A percentile compares a stretch with the other conserved stretches of the same genome.
phyloP scores from a whole-genome alignment of 2,888 invertebrate genomes.

The Lithophane leautieri region DNA sequence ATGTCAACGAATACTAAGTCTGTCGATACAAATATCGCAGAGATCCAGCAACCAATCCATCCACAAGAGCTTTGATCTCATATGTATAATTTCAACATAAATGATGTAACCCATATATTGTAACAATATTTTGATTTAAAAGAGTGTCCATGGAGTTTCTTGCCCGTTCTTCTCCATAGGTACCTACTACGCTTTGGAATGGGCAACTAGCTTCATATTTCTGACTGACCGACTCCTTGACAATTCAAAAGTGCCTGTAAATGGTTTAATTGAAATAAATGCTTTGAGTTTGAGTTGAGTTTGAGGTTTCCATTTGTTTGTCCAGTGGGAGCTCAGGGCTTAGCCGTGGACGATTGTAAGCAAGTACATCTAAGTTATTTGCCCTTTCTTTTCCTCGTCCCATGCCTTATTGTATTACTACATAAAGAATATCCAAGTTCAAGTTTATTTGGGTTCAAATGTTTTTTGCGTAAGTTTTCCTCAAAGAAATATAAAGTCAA shows the following conservation, averaged over 20 bases:
- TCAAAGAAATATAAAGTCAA: constrained; percentile 7
- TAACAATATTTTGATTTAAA: too few species aligned
- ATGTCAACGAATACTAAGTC: background rate
- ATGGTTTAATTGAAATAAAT: too few species aligned
- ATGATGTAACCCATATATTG: too few species aligned
- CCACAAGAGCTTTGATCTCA: background rate
- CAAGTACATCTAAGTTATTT: constrained; percentile 8
- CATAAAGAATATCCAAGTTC: constrained; percentile 1
- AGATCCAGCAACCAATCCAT: background rate
- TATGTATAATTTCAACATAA: too few species aligned
- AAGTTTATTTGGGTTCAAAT: constrained; percentile 1
- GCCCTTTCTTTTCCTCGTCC: background rate
- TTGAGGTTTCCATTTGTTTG: too few species aligned
- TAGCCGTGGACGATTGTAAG: constrained; percentile 1
- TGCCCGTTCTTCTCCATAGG: too few species aligned
- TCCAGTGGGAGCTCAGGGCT: constrained; percentile 7
- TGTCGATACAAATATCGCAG: background rate
- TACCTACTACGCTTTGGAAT: too few species aligned
- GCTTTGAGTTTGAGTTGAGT: too few species aligned
- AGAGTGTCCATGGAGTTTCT: too few species aligned
- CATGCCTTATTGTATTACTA: background rate
- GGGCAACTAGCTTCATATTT: too few species aligned
- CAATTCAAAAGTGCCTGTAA: too few species aligned
- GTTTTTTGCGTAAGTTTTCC: background rate
- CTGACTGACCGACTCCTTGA: too few species aligned